Evolutionary conservation across 2,888 invertebrate species (phyloP).

Genomic region (Lasioglossum villosulum): DNA sequence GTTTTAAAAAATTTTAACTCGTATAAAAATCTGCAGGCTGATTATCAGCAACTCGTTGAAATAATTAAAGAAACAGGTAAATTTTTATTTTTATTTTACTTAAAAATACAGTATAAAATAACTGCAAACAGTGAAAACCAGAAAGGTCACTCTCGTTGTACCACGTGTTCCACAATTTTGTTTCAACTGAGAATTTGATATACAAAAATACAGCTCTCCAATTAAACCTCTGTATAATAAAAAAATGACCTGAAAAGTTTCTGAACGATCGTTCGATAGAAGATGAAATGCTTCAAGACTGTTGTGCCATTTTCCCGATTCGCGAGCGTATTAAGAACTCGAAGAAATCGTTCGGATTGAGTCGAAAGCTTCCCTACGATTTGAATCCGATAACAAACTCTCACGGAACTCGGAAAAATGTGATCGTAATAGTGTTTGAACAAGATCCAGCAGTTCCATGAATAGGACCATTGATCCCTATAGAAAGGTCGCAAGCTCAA

Average conservation of each 20-base stretch:
- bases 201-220: too few species aligned
- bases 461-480: neutral
- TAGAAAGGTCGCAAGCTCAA: neutral
- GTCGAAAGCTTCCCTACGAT: neutral
- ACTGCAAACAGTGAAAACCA: neutral
- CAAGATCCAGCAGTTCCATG: neutral
- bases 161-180: neutral
- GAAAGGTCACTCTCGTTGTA: neutral
- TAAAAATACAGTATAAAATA: neutral
- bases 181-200: neutral
- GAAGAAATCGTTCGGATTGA: neutral
- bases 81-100: neutral
- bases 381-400: neutral
- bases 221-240: too few species aligned
- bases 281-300: neutral
- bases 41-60: neutral
- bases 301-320: neutral
- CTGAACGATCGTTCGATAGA: too few species aligned
- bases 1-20: neutral
- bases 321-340: neutral
- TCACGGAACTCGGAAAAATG: neutral
- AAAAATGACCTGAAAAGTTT: too few species aligned
- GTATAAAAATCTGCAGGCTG: neutral
- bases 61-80: neutral
- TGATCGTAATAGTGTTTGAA: conserved; percentile 7